These are phyloP conservation scores for Hoplostethus mediterraneus DNA, from an alignment of 2,797 vertebrate species.

Conservation along the genomic window DNA sequence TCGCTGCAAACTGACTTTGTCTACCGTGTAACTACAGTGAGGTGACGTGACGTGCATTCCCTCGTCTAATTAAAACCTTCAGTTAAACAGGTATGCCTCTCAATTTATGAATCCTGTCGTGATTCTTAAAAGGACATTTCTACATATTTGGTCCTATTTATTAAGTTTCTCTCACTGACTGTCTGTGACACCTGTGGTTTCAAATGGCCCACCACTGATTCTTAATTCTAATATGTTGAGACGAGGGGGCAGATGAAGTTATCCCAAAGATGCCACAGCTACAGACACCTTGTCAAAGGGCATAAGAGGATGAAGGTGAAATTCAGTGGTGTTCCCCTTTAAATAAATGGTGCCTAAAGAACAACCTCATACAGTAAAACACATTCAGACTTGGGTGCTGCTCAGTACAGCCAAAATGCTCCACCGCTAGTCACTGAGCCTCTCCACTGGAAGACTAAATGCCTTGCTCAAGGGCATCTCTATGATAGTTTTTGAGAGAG, in stretches of 20 bases:
- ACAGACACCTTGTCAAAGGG: background rate
- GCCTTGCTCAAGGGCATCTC: slow-evolving; percentile 21
- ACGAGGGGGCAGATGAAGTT: background rate
- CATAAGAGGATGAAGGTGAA: background rate
- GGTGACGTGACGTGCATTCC: slow-evolving; percentile 17
- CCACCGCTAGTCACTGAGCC: background rate
- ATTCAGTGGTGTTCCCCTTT: slow-evolving; percentile 6
- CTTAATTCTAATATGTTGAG: background rate
- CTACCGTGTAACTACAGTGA: slow-evolving; percentile 27
- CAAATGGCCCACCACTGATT: background rate
- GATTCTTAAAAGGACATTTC: background rate
- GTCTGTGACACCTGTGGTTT: background rate
- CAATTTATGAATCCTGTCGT: slow-evolving; percentile 2
- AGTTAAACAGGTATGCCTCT: background rate
- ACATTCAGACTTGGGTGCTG: background rate
- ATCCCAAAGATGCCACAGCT: background rate
- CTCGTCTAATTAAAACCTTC: background rate
- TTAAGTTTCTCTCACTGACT: background rate
- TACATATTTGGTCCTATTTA: background rate
- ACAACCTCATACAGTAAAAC: slow-evolving; percentile 2
- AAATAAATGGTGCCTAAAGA: background rate
- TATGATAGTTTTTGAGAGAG: slow-evolving; percentile 24
- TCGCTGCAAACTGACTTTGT: slow-evolving; percentile 39
- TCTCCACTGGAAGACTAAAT: slow-evolving; percentile 33
- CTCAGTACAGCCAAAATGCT: slow-evolving; percentile 13